Percentiles rank a stretch among this genome's conserved stretches.
These are phyloP conservation scores for Siderastrea radians DNA, from an alignment of 92 coral and sea anemone species.

Conservation along the genomic window DNA sequence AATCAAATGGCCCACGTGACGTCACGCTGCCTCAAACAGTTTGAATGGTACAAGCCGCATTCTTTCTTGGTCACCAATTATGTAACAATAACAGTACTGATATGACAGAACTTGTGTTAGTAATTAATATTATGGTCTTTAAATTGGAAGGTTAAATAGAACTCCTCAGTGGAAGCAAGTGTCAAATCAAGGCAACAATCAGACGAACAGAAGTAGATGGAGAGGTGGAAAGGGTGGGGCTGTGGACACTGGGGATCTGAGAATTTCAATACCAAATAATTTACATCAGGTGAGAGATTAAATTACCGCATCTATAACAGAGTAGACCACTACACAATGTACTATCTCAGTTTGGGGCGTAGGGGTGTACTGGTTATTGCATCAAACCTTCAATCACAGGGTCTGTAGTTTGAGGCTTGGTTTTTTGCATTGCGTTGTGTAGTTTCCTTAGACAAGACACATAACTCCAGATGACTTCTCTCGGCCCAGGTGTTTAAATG, in stretches of 20 bases:
- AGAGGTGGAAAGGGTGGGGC: constrained; percentile 13
- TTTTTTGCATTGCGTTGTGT: no score
- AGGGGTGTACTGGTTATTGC: not conserved
- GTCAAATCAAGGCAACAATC: constrained; percentile 14
- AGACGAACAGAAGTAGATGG: constrained; percentile 25
- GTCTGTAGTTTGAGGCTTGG: no score
- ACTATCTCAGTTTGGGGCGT: no score
- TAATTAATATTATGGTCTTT: not conserved
- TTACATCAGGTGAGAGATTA: constrained; percentile 3
- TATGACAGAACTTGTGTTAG: not conserved
- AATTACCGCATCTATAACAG: not conserved
- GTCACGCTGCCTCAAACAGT: no score
- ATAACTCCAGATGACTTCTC: no score
- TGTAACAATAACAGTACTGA: no score
- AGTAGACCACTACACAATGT: not conserved
- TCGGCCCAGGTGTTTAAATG: no score
- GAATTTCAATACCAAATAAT: constrained; percentile 48
- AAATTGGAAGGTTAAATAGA: constrained; percentile 11
- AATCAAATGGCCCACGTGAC: no score
- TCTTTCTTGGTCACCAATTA: no score
- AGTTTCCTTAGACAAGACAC: no score
- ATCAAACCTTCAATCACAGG: not conserved
- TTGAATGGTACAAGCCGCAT: no score
- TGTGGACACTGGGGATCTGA: constrained; percentile 25
- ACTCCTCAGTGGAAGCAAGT: constrained; percentile 19